A percentile compares a stretch with the other conserved stretches of the same genome.
Evolutionary conservation across 2,888 invertebrate genomes (phyloP).

Genomic region (Tipula vernalis): DNA sequence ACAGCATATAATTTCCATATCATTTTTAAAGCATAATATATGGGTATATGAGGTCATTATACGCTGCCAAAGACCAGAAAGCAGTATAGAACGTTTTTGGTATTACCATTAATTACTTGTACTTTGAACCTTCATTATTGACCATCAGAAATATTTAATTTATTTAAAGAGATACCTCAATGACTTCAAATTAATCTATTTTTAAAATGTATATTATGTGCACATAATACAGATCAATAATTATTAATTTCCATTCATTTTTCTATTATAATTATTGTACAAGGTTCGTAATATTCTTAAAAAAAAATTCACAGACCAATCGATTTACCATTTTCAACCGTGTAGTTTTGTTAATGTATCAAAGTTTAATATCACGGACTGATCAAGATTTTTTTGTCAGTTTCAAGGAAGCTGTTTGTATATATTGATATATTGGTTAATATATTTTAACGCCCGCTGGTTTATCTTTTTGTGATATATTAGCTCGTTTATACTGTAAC

Average conservation of each 20-base stretch:
- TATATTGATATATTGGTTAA: not conserved
- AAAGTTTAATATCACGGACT: not conserved
- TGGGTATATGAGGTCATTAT: not conserved
- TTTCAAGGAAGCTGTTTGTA: not conserved
- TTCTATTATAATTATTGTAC: not conserved
- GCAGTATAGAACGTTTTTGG: not conserved
- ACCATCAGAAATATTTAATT: not conserved
- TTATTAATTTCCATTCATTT: not conserved
- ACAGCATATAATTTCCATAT: not conserved
- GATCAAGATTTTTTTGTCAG: not conserved
- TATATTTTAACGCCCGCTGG: not conserved
- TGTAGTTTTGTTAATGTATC: not conserved
- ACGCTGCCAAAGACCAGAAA: not conserved
- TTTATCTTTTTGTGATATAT: not conserved
- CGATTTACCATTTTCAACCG: no score
- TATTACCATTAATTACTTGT: not conserved
- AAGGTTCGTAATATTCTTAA: not conserved
- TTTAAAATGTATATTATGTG: not conserved
- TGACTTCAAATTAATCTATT: not conserved
- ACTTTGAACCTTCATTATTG: not conserved
- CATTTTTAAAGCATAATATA: not conserved
- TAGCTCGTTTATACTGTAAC: not conserved
- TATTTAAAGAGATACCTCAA: not conserved
- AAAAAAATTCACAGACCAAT: not conserved
- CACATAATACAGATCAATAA: not conserved